phyloP scores from a whole-genome alignment of 1,140 invertebrate species.

The Platorchestia sp. region DNA sequence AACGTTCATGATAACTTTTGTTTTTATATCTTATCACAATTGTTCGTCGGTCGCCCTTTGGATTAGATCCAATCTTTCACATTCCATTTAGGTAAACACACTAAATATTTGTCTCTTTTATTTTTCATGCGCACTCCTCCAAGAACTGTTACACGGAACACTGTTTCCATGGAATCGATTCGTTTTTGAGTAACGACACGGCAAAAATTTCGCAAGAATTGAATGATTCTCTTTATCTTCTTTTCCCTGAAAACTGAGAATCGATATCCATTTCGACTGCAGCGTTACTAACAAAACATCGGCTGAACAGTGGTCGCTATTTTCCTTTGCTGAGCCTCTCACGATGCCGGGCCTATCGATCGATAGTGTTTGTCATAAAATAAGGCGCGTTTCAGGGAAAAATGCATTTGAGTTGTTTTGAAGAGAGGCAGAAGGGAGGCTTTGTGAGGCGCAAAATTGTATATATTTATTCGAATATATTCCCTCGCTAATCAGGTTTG shows the following conservation, averaged over 20 bases:
- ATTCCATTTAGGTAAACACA: not conserved
- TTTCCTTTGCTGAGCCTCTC: conserved; percentile 28
- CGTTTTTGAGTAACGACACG: not conserved
- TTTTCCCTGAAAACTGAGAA: conserved; percentile 20
- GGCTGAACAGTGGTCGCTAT: not conserved
- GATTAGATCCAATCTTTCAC: not conserved
- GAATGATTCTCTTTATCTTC: not conserved
- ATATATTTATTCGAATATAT: not conserved
- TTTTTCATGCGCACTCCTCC: not conserved
- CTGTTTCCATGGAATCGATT: not conserved
- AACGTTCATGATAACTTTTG: too few relatives aligned
- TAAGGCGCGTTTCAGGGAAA: conserved; percentile 46
- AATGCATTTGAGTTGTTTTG: conserved; percentile 51
- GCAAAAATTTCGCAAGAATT: not conserved
- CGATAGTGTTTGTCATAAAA: conserved; percentile 54
- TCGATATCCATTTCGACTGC: conserved; percentile 47
- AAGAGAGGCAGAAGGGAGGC: conserved; percentile 15
- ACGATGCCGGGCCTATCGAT: conserved; percentile 30
- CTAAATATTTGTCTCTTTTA: not conserved
- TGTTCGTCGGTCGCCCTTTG: not conserved
- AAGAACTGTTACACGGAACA: not conserved
- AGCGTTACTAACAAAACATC: conserved; percentile 37
- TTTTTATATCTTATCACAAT: not conserved
- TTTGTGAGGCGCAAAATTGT: not conserved
- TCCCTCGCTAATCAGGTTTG: not conserved